Conservation (phyloP, 1,140 invertebrate species). For the Aphelenchoides fujianensis region DNA sequence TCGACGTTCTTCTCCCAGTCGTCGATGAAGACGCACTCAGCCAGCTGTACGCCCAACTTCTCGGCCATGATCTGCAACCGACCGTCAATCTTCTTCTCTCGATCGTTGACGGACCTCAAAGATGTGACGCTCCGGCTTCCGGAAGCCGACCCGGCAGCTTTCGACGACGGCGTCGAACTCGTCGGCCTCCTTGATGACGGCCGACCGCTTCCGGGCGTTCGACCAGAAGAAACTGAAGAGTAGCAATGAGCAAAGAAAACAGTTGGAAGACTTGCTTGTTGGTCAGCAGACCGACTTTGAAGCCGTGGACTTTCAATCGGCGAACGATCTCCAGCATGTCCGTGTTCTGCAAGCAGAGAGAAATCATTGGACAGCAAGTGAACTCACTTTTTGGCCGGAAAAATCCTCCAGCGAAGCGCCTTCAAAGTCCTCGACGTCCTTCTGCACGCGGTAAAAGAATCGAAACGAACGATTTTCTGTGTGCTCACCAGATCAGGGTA, state of each 20-base stretch:
- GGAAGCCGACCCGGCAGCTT: slow-evolving; percentile 7
- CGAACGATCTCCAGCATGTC: slow-evolving; percentile 12
- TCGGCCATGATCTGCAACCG: slow-evolving; percentile 8
- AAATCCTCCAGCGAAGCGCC: neutral
- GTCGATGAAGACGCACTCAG: slow-evolving; percentile 25
- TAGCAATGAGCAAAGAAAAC: too few relatives aligned
- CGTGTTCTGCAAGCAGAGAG: too few relatives aligned
- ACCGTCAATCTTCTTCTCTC: too few relatives aligned
- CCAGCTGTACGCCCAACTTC: neutral
- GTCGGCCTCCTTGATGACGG: neutral
- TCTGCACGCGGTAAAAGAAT: neutral
- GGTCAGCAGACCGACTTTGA: slow-evolving; percentile 30
- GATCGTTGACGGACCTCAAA: too few relatives aligned
- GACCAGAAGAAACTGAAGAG: slow-evolving; percentile 10
- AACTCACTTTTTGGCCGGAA: neutral
- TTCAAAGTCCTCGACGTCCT: neutral
- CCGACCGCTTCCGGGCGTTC: neutral
- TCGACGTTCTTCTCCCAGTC: slow-evolving; percentile 23
- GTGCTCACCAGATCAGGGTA: neutral
- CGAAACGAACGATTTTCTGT: neutral
- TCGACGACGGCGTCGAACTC: slow-evolving; percentile 23
- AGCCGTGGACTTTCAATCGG: neutral
- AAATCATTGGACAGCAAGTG: too few relatives aligned
- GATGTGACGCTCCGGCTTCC: slow-evolving; percentile 12
- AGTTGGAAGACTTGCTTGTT: too few relatives aligned